phyloP scores from a whole-genome alignment of 2,888 invertebrate species.

The Morpho helenor region DNA sequence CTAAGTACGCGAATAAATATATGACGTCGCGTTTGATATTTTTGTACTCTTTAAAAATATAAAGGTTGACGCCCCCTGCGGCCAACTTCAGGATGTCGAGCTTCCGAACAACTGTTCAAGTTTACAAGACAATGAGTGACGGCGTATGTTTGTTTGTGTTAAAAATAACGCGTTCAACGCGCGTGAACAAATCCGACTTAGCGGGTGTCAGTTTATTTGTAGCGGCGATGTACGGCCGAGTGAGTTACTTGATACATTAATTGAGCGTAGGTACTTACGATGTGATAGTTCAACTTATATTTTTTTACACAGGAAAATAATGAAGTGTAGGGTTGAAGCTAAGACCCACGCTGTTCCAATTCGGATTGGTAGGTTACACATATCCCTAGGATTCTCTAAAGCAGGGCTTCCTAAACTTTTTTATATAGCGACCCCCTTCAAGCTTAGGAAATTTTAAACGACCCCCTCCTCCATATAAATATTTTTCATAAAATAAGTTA shows the following conservation, averaged over 20 bases:
- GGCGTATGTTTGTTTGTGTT: constrained; percentile 54
- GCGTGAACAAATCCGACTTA: constrained; percentile 18
- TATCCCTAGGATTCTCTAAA: too few species aligned
- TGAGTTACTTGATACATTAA: constrained; percentile 3
- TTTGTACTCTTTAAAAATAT: neutral
- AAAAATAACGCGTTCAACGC: constrained; percentile 45
- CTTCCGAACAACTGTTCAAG: constrained; percentile 69
- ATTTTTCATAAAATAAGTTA: too few species aligned
- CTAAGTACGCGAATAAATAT: too few species aligned
- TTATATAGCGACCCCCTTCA: too few species aligned
- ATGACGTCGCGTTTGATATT: neutral
- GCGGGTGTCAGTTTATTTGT: constrained; percentile 23
- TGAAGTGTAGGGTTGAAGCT: too few species aligned
- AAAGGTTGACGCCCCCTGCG: constrained; percentile 37
- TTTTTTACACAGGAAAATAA: neutral
- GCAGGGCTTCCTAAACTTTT: too few species aligned
- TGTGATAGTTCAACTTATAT: neutral
- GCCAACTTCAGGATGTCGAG: constrained; percentile 58
- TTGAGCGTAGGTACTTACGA: neutral
- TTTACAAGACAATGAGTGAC: constrained; percentile 62
- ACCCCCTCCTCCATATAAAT: too few species aligned
- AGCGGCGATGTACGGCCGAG: neutral
- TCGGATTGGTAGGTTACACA: too few species aligned
- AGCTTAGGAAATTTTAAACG: too few species aligned
- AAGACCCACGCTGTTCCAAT: too few species aligned